Base-by-base conservation (phyloP, 2,797 vertebrate species). In the Tympanoctomys barrerae region DNA sequence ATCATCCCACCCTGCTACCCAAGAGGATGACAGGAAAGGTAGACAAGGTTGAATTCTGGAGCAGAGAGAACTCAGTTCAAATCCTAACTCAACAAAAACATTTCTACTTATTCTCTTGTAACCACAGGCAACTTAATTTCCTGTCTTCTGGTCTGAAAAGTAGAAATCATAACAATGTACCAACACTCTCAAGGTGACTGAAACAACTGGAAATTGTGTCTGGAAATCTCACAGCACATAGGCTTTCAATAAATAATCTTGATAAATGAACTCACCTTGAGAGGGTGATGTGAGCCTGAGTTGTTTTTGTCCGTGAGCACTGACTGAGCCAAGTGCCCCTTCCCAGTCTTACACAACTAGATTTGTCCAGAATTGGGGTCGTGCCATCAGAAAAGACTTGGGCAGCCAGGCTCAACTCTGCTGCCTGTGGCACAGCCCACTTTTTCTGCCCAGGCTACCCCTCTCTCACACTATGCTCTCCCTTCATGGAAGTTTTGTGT, bases 401-500 rank as follows among this genome's bases (percentile, higher is more conserved):
- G 24, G 64, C 73, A 33, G 26, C 31, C 22, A 31, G 62, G 39
- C 31, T 62, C 7, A n/a, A 66, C 39, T 84, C 7, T 0, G 5
- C 49, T 64, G 2, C 52, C 19, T 0, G 1, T 24, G 59, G 46
- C 22, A 52, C 75, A 90, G 24, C 24, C 31, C 0, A 0, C 18
- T 39, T 19, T 59, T 87, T 80, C 52, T 79, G 14, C 39, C 1
- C 77, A n/a, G 42, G 21, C 7, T 0, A 2, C 7, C 2, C 14
- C 28, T 42, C 24, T 49, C 59, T 49, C 59, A 7, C 0, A 0
- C 28, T 1, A 21, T 0, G 57, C 39, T 8, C 0, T 10, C 62
- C 33, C 0, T 46, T 46, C 39, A 46, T 2, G n/a, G 59, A 3
- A 2, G 79, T 52, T 80, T 31, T 14, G 36, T 64, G 75, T 24